These are phyloP conservation scores for Agrypnus murinus DNA, from an alignment of 2,888 invertebrate species.

Conservation along the genomic window DNA sequence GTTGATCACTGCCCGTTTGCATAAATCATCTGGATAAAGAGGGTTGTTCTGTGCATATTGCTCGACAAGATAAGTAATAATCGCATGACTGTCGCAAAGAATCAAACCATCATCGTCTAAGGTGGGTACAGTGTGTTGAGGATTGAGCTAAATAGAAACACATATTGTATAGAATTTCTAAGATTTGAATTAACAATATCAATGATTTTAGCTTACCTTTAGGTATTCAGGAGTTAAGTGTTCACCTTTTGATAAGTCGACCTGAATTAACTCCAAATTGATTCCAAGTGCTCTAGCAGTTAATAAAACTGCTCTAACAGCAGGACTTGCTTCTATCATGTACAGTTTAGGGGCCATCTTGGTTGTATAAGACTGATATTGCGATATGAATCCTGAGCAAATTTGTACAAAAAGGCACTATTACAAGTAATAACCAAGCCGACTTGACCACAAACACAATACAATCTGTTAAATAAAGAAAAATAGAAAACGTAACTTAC, in stretches of 20 bases:
- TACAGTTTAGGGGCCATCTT: slow-evolving; percentile 40
- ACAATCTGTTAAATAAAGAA: no score
- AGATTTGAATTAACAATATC: neutral
- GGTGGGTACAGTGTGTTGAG: slow-evolving; percentile 76
- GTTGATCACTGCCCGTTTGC: slow-evolving; percentile 73
- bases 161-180: neutral
- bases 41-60: slow-evolving; percentile 68
- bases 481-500: no score
- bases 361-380: no score
- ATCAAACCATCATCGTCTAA: slow-evolving; percentile 72
- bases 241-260: slow-evolving; percentile 72
- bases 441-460: no score
- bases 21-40: slow-evolving; percentile 74
- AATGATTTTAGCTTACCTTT: slow-evolving; percentile 64
- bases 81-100: no score
- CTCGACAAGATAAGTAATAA: no score
- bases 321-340: slow-evolving; percentile 28
- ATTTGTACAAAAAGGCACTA: no score
- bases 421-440: no score
- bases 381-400: no score
- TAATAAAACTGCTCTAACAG: slow-evolving; percentile 69
- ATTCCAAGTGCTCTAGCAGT: slow-evolving; percentile 72
- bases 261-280: slow-evolving; percentile 70
- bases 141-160: slow-evolving; percentile 71
- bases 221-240: slow-evolving; percentile 69